Conservation (phyloP, 2,888 invertebrate species). For the Caenorhabditis parvicauda region DNA sequence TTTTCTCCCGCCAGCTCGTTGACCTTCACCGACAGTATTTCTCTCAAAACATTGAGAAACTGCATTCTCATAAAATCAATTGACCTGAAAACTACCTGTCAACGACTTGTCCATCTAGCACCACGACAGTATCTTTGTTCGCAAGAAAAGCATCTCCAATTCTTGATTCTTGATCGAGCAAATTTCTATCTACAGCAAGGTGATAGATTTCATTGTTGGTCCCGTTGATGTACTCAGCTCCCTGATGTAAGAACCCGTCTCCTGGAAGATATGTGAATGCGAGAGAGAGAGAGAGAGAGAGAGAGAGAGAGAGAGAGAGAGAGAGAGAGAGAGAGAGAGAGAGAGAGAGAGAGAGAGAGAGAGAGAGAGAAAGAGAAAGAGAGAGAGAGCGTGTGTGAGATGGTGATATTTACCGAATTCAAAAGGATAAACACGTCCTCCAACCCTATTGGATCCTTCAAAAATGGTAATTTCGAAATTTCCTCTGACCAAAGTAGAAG, state of each 20-base stretch:
- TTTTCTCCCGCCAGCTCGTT: not conserved
- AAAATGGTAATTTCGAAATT: conserved; percentile 26
- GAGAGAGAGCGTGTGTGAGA: too few relatives aligned
- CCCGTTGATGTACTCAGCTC: conserved; percentile 58
- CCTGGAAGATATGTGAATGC: conserved; percentile 5
- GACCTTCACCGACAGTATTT: conserved; percentile 5
- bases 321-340: too few relatives aligned
- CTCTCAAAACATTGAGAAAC: conserved; percentile 4
- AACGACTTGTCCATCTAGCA: conserved; percentile 26
- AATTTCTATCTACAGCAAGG: conserved; percentile 28
- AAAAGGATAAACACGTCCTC: conserved; percentile 51
- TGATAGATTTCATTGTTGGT: conserved; percentile 46
- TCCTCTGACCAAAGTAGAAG: conserved; percentile 21
- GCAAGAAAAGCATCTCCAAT: too few relatives aligned
- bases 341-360: too few relatives aligned
- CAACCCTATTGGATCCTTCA: conserved; percentile 48
- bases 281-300: too few relatives aligned
- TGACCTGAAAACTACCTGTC: conserved; percentile 1
- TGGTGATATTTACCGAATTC: conserved; percentile 22
- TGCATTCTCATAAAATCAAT: not conserved
- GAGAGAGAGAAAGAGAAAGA: too few relatives aligned
- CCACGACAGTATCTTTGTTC: conserved; percentile 6
- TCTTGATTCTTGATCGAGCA: conserved; percentile 7
- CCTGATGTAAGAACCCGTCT: conserved; percentile 47
- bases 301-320: not conserved